A percentile compares a stretch with the other conserved stretches of the same genome.
phyloP scores from a whole-genome alignment of 1,140 invertebrate species.

The Portunus trituberculatus region DNA sequence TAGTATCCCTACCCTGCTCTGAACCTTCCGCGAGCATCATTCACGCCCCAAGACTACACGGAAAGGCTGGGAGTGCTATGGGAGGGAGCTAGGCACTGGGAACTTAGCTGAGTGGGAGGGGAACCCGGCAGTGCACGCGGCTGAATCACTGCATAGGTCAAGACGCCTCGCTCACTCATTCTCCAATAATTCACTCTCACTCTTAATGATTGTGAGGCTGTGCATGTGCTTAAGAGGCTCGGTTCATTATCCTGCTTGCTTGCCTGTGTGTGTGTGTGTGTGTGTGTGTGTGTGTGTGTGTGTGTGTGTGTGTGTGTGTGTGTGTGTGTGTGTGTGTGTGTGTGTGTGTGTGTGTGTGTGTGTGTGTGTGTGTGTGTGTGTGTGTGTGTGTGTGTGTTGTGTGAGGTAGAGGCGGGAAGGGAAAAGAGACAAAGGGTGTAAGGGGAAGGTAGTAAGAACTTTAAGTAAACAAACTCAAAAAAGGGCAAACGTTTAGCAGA shows the following conservation, averaged over 20 bases:
- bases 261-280: background rate
- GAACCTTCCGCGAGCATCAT: background rate
- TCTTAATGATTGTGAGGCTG: background rate
- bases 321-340: background rate
- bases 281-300: too few relatives aligned
- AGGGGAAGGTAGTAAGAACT: background rate
- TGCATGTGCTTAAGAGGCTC: too few relatives aligned
- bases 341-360: constrained; percentile 1
- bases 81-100: background rate
- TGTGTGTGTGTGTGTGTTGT: too few relatives aligned
- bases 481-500: background rate
- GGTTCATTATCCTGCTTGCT: too few relatives aligned
- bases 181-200: background rate
- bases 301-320: too few relatives aligned
- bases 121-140: background rate
- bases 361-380: background rate
- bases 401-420: background rate
- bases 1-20: background rate
- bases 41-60: background rate
- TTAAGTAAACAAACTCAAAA: background rate
- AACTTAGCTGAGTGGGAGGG: background rate
- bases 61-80: background rate
- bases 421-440: background rate
- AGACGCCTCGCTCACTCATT: background rate
- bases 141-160: background rate